A percentile compares a stretch with the other conserved stretches of the same genome.
phyloP scores from a whole-genome alignment of 2,797 vertebrate genomes.

The Saxicola maurus region DNA sequence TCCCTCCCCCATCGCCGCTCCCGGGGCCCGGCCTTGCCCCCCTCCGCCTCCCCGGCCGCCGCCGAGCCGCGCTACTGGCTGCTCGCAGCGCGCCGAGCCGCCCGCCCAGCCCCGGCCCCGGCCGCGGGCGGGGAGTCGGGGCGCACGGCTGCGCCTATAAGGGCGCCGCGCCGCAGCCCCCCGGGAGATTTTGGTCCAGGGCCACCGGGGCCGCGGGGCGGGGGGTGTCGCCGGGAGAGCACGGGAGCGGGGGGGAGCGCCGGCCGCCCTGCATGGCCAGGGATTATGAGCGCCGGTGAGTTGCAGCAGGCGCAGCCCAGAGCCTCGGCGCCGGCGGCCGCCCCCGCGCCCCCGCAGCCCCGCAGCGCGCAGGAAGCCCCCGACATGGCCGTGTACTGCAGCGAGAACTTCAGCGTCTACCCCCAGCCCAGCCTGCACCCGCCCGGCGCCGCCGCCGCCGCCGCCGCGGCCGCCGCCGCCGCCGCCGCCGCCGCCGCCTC shows the following conservation, averaged over 20 bases:
- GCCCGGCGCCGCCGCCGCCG: conserved; percentile 75
- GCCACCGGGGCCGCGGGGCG: not conserved
- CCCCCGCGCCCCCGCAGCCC: conserved; percentile 73
- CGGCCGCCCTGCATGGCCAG: conserved; percentile 39
- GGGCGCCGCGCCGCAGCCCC: not conserved
- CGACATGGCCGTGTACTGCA: conserved; percentile 91
- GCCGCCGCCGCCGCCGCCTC: conserved; percentile 69
- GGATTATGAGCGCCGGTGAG: conserved; percentile 59
- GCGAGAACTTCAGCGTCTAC: conserved; percentile 88
- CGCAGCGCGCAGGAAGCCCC: conserved; percentile 80
- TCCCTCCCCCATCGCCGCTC: not conserved
- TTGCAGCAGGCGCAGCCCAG: conserved; percentile 16
- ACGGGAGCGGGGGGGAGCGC: not conserved
- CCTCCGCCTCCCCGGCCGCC: not conserved
- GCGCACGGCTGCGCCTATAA: not conserved
- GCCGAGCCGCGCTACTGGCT: not conserved
- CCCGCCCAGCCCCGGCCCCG: conserved; percentile 17
- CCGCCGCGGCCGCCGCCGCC: conserved; percentile 70
- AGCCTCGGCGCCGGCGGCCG: conserved; percentile 40
- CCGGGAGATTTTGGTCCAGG: not conserved
- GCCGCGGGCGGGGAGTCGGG: conserved; percentile 55
- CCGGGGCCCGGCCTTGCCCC: conserved; percentile 15
- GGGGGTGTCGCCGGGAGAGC: not conserved
- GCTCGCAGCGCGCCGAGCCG: conserved; percentile 67
- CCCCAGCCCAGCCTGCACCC: conserved; percentile 80